Evolutionary conservation across 2,113 vertebrate species (phyloP), one percentile per base, ranked within the genome.

Genomic region (Nematolebias whitei): DNA sequence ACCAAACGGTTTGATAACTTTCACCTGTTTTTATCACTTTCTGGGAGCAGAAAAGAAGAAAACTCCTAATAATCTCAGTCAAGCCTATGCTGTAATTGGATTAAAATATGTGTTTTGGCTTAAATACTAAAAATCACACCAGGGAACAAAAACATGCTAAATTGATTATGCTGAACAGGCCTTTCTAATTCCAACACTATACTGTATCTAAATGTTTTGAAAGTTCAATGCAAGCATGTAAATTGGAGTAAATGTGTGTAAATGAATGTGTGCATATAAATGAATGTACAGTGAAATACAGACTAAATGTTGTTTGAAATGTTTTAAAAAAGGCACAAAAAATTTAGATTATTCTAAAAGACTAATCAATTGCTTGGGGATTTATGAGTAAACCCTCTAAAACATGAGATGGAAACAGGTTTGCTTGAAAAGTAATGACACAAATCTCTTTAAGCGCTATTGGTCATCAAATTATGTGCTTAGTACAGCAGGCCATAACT

Each of bases 401-500:
- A 29, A 63, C 38, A 41, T 13, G 23, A 71, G 39, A 16, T 63
- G 72, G 52, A 71, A 68, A 69, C 49, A 72, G 63, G 75, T 71
- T 55, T 29, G 60, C 45, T 35, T 57, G 70, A 63, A 76, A 84
- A 82, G 69, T 32, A 23, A 65, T 59, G 48, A 65, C 68, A 79
- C 70, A 84, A 90, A 89, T 90, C 38, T 35, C 60, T 23, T 85
- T 80, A 90, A 84, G 85, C 81, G 86, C 80, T 38, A 78, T 88
- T 78, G 80, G 86, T 48, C 70, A 60, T 11, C 58, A 78, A 68
- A 76, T 77, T 76, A 74, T 71, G 73, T 82, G 86, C 87, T 82
- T 81, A 87, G 88, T 54, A 65, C 74, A 82, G 83, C 85, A 85
- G 79, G 76, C 65, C 70, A 49, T 68, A 82, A 64, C 61, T 39